Conservation (phyloP, 2,888 invertebrate genomes). For the Liodrosophila aerea region DNA sequence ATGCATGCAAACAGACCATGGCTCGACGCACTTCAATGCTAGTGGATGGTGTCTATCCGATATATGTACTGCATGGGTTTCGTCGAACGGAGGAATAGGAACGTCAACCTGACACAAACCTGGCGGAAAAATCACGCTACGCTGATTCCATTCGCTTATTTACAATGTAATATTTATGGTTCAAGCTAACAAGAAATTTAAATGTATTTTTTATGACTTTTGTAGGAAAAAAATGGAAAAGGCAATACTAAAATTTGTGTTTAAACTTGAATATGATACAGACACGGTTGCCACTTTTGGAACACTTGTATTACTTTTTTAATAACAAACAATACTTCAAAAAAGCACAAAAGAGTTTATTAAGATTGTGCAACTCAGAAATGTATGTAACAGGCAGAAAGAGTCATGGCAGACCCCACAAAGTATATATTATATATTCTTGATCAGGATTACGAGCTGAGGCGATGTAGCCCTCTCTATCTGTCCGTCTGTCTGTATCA, state of each 20-base stretch:
- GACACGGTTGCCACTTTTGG: too few relatives aligned
- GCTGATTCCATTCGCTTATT: constrained; percentile 33
- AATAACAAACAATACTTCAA: too few relatives aligned
- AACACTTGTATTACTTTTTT: too few relatives aligned
- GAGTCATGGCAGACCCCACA: too few relatives aligned
- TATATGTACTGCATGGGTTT: neutral
- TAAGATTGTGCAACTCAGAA: too few relatives aligned
- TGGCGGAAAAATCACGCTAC: constrained; percentile 31
- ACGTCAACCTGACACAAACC: constrained; percentile 15
- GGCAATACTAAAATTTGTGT: neutral
- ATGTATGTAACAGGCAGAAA: too few relatives aligned
- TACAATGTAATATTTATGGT: constrained; percentile 40
- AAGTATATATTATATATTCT: too few relatives aligned
- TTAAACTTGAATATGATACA: too few relatives aligned
- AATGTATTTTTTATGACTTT: constrained; percentile 2
- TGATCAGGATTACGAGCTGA: too few relatives aligned
- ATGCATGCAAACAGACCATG: constrained; percentile 63
- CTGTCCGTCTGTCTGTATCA: too few relatives aligned
- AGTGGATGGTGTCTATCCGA: constrained; percentile 21
- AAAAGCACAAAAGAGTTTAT: too few relatives aligned
- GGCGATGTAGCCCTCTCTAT: too few relatives aligned
- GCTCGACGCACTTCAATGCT: constrained; percentile 59
- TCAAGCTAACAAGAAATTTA: constrained; percentile 15
- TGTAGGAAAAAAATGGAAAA: neutral
- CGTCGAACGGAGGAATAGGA: constrained; percentile 36